Conservation (phyloP, 1,140 invertebrate species). For the Tachypleus tridentatus region DNA sequence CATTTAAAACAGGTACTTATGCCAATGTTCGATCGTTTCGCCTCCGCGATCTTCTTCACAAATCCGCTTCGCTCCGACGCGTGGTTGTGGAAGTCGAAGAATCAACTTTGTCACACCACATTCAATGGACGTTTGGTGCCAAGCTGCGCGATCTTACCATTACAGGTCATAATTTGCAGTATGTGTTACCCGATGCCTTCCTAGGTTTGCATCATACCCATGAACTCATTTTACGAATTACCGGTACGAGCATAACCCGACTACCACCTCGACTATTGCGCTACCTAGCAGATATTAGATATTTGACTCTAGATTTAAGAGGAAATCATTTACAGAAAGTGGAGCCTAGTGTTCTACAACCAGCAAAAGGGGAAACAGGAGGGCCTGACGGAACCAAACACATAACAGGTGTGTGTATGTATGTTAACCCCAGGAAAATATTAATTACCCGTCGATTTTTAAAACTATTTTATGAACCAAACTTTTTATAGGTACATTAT, state of each 20-base stretch:
- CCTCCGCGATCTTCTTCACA: constrained; percentile 21
- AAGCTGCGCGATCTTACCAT: constrained; percentile 23
- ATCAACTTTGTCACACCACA: constrained; percentile 21
- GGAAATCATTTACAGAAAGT: constrained; percentile 19
- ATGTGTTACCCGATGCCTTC: constrained; percentile 26
- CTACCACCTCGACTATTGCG: constrained; percentile 19
- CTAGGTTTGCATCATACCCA: constrained; percentile 14
- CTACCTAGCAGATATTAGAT: constrained; percentile 24
- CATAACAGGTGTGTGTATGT: no score
- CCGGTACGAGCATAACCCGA: constrained; percentile 19
- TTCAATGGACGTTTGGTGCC: constrained; percentile 25
- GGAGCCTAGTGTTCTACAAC: constrained; percentile 10
- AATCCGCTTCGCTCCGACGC: constrained; percentile 12
- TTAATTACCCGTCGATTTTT: no score
- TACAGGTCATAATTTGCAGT: constrained; percentile 19
- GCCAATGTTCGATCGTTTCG: constrained; percentile 23
- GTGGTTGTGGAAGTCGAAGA: constrained; percentile 23
- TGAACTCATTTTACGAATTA: constrained; percentile 22
- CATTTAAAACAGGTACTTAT: constrained; percentile 23
- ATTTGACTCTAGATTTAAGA: constrained; percentile 23
- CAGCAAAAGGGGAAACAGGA: no score
- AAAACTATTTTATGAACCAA: no score
- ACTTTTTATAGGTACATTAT: no score
- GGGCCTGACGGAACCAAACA: no score
- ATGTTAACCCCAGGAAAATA: no score